Base-by-base conservation (phyloP, 2,888 invertebrate genomes). In the Pachliopta kotzebuea region DNA sequence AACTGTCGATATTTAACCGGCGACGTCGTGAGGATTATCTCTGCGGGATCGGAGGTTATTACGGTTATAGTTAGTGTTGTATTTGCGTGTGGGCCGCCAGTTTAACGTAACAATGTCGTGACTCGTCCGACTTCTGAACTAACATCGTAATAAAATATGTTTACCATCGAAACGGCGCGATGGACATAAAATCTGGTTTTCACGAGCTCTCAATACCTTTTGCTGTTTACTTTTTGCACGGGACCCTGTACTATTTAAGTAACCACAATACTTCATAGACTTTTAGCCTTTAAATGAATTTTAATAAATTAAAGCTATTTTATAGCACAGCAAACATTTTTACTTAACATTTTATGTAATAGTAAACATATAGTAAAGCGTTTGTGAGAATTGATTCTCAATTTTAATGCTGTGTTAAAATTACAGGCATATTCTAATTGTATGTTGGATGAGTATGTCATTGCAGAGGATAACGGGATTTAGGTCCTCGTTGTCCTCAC, bases 101-200 rank as follows among this genome's bases (percentile, higher is more conserved):
- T 88, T 84, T 78, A 74, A 72, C 74, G 73, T 75, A 72, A 76
- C 76, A 76, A 74, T 85, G 75, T 80, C 89, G 88, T 88, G 87
- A 87, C 86, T 83, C 75, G 79, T 76, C 74, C 75, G 78, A 79
- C 76, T 83, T 78, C 75, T 77, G 76, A 72, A 72, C 77, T 76
- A 79, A 84, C 79, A 80, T 79, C 73, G 76, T 77, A 75, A 77
- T 85, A 85, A 84, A 85, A 84, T 84, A 81, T 85, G 84, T 83
- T 83, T 82, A 78, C 79, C 76, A 77, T 78, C 68, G 67, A 56
- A 66, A 72, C 72, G 74, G 75, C 72, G 72, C 75, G 74, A 74
- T 76, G 76, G 74, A 76, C 75, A 73, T 63, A 53, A 76, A 83
- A 80, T 73, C 76, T 70, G 70, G 66, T 77, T 72, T 81, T 81